phyloP scores from a whole-genome alignment of 2,888 invertebrate genomes.

The Prostheceraeus crozeri region DNA sequence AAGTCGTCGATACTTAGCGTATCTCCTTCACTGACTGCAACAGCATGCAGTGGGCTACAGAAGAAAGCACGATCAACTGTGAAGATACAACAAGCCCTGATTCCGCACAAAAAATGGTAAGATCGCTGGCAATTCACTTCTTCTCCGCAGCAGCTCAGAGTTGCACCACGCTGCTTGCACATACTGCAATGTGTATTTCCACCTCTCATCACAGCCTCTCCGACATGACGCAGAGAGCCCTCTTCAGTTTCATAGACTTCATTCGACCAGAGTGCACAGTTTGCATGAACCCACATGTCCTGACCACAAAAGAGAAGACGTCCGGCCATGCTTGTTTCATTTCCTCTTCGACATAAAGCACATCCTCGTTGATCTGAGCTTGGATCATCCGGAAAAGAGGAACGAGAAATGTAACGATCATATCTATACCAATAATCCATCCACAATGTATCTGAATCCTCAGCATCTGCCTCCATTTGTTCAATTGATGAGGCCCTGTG shows the following conservation, averaged over 20 bases:
- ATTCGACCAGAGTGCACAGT: constrained; percentile 35
- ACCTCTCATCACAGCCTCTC: constrained; percentile 7
- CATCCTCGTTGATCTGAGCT: constrained; percentile 21
- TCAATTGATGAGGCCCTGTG: no score
- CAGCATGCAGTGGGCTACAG: no score
- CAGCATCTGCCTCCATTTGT: no score
- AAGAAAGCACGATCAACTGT: no score
- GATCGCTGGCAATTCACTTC: no score
- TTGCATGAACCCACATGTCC: constrained; percentile 36
- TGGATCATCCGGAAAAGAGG: not conserved
- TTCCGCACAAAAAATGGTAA: no score
- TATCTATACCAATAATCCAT: no score
- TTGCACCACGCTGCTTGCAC: constrained; percentile 30
- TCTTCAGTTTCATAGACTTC: constrained; percentile 35
- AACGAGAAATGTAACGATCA: no score
- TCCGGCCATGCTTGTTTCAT: constrained; percentile 33
- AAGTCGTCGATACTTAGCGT: no score
- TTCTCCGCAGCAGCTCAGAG: constrained; percentile 14
- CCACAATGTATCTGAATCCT: no score
- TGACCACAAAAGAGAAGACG: constrained; percentile 27
- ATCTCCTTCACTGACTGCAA: no score
- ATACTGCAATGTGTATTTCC: not conserved
- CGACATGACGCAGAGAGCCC: constrained; percentile 7
- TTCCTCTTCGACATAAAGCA: not conserved
- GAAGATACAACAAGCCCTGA: no score